Percentiles rank a stretch among this genome's conserved stretches.
phyloP scores from a whole-genome alignment of 1,140 invertebrate genomes.

The Calephelis nemesis region DNA sequence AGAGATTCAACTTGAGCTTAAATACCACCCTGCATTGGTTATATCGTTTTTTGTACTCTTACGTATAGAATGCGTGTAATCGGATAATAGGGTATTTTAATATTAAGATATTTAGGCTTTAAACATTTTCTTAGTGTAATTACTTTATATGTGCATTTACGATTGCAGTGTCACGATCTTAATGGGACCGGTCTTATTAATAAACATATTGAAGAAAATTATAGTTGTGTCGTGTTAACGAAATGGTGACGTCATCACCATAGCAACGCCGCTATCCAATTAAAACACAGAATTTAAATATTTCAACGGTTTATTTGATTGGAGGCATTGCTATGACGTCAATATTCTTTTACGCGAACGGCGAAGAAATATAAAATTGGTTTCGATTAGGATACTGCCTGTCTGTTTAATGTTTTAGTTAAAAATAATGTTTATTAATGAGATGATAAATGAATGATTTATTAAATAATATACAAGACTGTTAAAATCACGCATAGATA shows the following conservation, averaged over 20 bases:
- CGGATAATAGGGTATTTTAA: constrained; percentile 68
- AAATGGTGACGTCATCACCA: too few species aligned
- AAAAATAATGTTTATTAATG: constrained; percentile 36
- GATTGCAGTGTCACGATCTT: constrained; percentile 18
- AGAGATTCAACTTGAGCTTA: not conserved
- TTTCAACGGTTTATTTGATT: too few species aligned
- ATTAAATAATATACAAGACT: constrained; percentile 68
- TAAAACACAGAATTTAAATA: too few species aligned
- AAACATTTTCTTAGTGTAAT: constrained; percentile 53
- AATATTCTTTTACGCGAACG: too few species aligned
- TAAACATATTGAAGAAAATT: too few species aligned
- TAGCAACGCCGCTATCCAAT: too few species aligned
- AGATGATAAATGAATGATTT: constrained; percentile 33
- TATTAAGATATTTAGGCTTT: constrained; percentile 68
- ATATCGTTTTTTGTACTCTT: constrained; percentile 58
- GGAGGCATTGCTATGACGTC: too few species aligned
- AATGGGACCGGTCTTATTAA: not conserved
- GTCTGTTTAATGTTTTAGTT: constrained; percentile 40
- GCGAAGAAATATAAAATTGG: too few species aligned
- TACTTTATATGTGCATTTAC: constrained; percentile 56
- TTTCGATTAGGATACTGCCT: not conserved
- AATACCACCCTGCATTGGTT: constrained; percentile 57
- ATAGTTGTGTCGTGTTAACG: too few species aligned
- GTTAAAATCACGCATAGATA: constrained; percentile 27
- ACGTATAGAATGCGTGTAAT: constrained; percentile 66